Evolutionary conservation across 1,140 invertebrate species (phyloP).

Genomic region (Rhopalosiphum maidis): DNA sequence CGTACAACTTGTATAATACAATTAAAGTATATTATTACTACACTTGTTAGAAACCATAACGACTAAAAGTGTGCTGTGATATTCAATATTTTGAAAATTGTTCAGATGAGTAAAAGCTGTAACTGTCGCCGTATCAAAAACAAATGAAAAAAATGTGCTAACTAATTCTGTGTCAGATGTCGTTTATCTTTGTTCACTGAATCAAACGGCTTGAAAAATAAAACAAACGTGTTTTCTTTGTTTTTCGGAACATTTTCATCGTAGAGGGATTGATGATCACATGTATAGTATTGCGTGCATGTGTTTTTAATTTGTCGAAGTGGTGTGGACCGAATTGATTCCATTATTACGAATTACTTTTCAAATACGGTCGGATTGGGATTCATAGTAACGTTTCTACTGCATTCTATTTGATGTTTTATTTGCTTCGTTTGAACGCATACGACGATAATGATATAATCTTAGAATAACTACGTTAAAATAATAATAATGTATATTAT

Average conservation of each 20-base stretch:
- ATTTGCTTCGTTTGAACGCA: not conserved
- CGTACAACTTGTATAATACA: too few species aligned
- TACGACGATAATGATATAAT: not conserved
- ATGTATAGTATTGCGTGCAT: not conserved
- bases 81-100: too few species aligned
- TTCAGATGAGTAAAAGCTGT: not conserved
- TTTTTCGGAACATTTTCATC: not conserved
- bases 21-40: too few species aligned
- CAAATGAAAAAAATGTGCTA: not conserved
- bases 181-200: not conserved
- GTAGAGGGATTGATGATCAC: not conserved
- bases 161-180: not conserved
- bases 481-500: not conserved
- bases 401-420: not conserved
- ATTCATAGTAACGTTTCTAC: not conserved
- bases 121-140: not conserved
- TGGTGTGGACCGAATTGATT: not conserved
- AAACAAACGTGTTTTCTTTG: not conserved
- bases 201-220: not conserved
- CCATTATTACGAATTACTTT: not conserved
- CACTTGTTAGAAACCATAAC: too few species aligned
- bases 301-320: conserved; percentile 17
- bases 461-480: not conserved
- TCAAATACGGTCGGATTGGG: not conserved
- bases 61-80: too few species aligned